Evolutionary conservation across 2,888 invertebrate genomes (phyloP).

Genomic region (Pandemis heparana): DNA sequence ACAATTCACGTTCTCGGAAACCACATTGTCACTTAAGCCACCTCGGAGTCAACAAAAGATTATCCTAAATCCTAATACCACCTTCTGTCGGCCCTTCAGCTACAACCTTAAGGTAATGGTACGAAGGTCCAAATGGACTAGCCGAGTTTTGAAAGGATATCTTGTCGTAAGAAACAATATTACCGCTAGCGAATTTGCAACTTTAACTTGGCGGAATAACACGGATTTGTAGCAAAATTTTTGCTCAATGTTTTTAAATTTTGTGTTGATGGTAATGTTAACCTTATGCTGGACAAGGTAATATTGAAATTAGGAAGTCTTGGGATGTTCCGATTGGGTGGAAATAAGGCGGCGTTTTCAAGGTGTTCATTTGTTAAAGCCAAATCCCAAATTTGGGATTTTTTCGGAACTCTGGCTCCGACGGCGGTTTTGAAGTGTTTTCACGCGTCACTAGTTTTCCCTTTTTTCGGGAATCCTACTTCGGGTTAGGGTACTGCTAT

Average conservation of each 20-base stretch:
- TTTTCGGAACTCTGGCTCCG: conserved; percentile 38
- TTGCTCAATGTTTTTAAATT: not conserved
- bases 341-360: conserved; percentile 68
- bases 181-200: not conserved
- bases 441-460: conserved; percentile 67
- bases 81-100: not conserved
- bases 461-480: conserved; percentile 48
- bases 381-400: conserved; percentile 52
- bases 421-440: conserved; percentile 64
- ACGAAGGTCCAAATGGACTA: not conserved
- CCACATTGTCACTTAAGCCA: conserved; percentile 67
- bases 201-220: not conserved
- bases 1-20: conserved; percentile 33
- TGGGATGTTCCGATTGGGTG: conserved; percentile 61
- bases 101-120: not conserved
- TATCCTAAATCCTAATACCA: conserved; percentile 64
- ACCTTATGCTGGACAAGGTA: not conserved
- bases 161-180: not conserved
- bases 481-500: conserved; percentile 24
- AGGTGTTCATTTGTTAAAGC: conserved; percentile 82
- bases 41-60: conserved; percentile 81
- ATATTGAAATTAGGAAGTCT: conserved; percentile 43
- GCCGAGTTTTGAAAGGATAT: not conserved
- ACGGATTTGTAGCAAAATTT: not conserved
- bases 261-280: not conserved